Base-by-base conservation (phyloP, 2,797 vertebrate species). In the Enoplosus armatus region DNA sequence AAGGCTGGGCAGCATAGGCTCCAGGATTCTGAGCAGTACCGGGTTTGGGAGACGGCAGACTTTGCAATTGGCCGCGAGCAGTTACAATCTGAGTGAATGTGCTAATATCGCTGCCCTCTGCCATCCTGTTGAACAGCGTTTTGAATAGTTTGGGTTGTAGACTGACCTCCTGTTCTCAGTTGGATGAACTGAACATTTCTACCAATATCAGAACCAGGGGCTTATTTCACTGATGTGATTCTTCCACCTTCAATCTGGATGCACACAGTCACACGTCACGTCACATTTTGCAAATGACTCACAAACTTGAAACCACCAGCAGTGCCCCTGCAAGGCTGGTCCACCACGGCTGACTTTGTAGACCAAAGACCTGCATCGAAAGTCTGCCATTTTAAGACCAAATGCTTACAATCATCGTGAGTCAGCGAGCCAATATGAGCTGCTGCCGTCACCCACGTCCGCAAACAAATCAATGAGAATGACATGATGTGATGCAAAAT, bases 101-200 rank as follows among this genome's bases (percentile, higher is more conserved):
- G 47, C 35, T 48, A 14, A 43, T n/a, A 55, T 37, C 47, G 35
- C 29, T 59, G 58, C 22, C 39, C 54, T 48, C n/a, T 71, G 51
- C 60, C 26, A 45, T 72, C 16, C 39, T 16, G 43, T 18, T 18
- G 51, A 60, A 55, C 4, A 45, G n/a, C 31, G 39, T 66, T 66
- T 61, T 9, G n/a, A n/a, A n/a, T n/a, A n/a, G n/a, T n/a, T n/a
- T n/a, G n/a, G n/a, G n/a, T n/a, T n/a, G n/a, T n/a, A n/a, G 4
- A 45, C 37, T 62, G 47, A 60, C 31, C 22, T 53, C 6, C 54
- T 54, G 18, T 22, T 37, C 4, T 37, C 8, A 31, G 5, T 39
- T 37, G 24, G 18, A 70, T 53, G 1, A 53, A 27, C 12, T 29
- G 9, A 50, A 64, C 8, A 59, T 65, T 33, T 48, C 6, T 18